Evolutionary conservation across 2,797 vertebrate genomes (phyloP).

Genomic region (Syngnathus acus): DNA sequence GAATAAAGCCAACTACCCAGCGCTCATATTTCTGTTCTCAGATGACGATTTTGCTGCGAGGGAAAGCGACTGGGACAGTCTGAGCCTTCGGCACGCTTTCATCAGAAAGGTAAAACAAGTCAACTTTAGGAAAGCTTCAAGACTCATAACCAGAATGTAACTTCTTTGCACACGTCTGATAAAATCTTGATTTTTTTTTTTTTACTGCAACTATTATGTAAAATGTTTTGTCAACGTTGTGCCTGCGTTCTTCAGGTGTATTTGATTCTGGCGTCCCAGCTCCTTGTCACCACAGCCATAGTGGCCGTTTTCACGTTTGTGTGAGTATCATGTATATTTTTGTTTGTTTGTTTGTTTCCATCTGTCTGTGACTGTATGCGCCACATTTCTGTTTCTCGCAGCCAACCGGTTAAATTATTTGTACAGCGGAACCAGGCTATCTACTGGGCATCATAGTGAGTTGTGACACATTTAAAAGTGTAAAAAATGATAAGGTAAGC

Average conservation of each 20-base stretch:
- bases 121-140: not conserved
- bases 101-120: conserved; percentile 77
- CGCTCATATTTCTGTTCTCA: conserved; percentile 20
- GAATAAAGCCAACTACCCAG: not conserved
- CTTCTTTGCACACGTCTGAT: no score
- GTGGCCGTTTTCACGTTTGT: conserved; percentile 87
- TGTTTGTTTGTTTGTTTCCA: not conserved
- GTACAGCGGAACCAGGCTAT: conserved; percentile 67
- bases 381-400: conserved; percentile 39
- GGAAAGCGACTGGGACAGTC: conserved; percentile 69
- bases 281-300: conserved; percentile 80
- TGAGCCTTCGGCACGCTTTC: conserved; percentile 79
- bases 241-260: conserved; percentile 74
- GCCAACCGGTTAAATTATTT: conserved; percentile 64
- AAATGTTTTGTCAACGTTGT: not conserved
- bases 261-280: conserved; percentile 82
- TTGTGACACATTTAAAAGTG: not conserved
- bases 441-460: conserved; percentile 90
- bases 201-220: not conserved
- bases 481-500: not conserved
- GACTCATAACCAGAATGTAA: not conserved
- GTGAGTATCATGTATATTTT: conserved; percentile 66
- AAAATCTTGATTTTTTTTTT: no score
- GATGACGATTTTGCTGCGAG: conserved; percentile 67
- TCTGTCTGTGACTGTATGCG: conserved; percentile 6